Percentiles rank a stretch among this genome's conserved stretches.
These are phyloP conservation scores for Garrulus glandarius DNA, from an alignment of 2,797 vertebrate genomes.

Conservation along the genomic window DNA sequence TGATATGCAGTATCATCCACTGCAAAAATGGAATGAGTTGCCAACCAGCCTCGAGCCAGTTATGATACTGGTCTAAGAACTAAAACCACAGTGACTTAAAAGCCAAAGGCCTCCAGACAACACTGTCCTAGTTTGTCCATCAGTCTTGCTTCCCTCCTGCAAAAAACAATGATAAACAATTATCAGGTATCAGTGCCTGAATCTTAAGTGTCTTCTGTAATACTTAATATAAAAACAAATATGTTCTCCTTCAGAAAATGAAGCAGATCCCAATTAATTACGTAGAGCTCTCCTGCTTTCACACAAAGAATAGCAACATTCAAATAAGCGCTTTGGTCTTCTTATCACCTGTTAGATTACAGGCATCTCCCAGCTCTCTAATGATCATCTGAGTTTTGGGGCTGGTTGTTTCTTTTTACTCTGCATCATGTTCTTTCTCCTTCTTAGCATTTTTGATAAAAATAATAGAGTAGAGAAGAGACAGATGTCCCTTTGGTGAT, in stretches of 20 bases:
- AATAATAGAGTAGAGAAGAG: not conserved
- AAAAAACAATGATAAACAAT: constrained; percentile 16
- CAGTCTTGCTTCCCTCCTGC: not conserved
- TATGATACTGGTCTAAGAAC: not conserved
- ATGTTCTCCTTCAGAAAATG: constrained; percentile 60
- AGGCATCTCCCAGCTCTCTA: constrained; percentile 29
- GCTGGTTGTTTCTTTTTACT: not conserved
- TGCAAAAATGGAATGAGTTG: not conserved
- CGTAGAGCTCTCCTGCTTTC: constrained; percentile 35
- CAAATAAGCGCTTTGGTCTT: constrained; percentile 11
- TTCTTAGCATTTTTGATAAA: constrained; percentile 29
- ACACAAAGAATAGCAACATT: constrained; percentile 18
- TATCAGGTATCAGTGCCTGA: constrained; percentile 20
- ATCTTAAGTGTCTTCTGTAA: constrained; percentile 59
- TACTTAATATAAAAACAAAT: constrained; percentile 64
- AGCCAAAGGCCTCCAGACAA: not conserved
- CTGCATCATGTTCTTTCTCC: not conserved
- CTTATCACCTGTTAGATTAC: constrained; percentile 42
- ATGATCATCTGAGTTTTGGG: constrained; percentile 4
- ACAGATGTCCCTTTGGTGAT: constrained; percentile 16
- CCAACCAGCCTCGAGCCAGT: not conserved
- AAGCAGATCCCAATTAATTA: constrained; percentile 67
- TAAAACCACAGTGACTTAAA: not conserved
- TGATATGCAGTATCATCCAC: not conserved
- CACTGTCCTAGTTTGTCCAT: not conserved